Base-by-base conservation (phyloP, 2,888 invertebrate species). In the Griposia aprilina region DNA sequence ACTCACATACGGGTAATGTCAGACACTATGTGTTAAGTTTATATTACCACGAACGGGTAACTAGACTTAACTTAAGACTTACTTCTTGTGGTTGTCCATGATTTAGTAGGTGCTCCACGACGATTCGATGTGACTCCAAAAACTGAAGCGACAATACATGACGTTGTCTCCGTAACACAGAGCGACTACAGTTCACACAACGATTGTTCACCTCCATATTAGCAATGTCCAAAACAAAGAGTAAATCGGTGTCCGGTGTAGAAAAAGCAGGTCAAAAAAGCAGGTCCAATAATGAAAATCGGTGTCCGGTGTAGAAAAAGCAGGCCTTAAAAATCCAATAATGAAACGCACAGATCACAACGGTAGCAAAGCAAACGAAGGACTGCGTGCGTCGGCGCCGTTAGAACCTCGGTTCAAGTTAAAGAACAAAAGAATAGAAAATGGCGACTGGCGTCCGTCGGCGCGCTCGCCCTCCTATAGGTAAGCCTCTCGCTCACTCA, bases 221-320 rank as follows among this genome's bases (percentile, higher is more conserved):
- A 73, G 63, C 73, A 73, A 62, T 73, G 62, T 63, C 73, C 73
- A 69, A 73, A 73, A 63, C 65, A 62, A 60, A 73, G 73, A 50
- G 63, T 63, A 73, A 65, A 52, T 62, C 73, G n/a, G n/a, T n/a
- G n/a, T n/a, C n/a, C n/a, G n/a, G n/a, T n/a, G n/a, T n/a, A n/a
- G n/a, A n/a, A n/a, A n/a, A n/a, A n/a, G n/a, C n/a, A n/a, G n/a
- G n/a, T n/a, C n/a, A n/a, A n/a, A n/a, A n/a, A n/a, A n/a, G n/a
- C n/a, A n/a, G n/a, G n/a, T n/a, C n/a, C n/a, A n/a, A n/a, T n/a
- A n/a, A n/a, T n/a, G n/a, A n/a, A n/a, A n/a, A n/a, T n/a, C n/a
- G n/a, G 52, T 52, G 73, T 72, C 72, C 70, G 59, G 68, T 52
- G 55, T 68, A 68, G 60, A 62, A 62, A 62, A 62, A 62, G 62